Percentiles rank a stretch among this genome's conserved stretches.
phyloP scores from a whole-genome alignment of 2,888 invertebrate genomes.

The Lochmaea capreae region DNA sequence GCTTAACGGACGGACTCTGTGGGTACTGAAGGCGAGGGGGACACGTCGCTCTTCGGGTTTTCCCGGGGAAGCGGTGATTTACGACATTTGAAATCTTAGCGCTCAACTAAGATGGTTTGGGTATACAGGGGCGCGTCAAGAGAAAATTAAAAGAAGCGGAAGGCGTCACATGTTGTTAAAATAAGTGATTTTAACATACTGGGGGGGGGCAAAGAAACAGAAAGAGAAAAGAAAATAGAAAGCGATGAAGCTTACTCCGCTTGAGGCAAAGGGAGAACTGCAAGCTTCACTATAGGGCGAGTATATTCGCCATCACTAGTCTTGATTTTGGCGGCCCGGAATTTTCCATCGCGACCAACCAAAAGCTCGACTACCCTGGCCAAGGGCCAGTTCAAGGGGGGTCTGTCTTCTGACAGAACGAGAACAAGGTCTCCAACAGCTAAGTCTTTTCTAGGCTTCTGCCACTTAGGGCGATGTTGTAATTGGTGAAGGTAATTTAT shows the following conservation, averaged over 20 bases:
- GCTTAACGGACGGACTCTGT: no score
- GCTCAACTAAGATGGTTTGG: no score
- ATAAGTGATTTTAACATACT: not conserved
- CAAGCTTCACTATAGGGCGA: not conserved
- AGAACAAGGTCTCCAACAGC: conserved; percentile 9
- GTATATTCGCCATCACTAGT: not conserved
- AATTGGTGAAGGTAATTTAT: conserved; percentile 7
- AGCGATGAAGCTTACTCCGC: not conserved
- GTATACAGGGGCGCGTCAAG: no score
- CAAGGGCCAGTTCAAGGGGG: conserved; percentile 17
- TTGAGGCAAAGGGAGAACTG: not conserved
- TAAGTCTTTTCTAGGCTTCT: not conserved
- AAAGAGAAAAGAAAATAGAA: not conserved
- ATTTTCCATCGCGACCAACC: conserved; percentile 17
- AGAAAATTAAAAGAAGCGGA: no score
- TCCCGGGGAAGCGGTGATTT: no score
- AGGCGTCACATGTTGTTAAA: no score
- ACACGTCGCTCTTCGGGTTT: no score
- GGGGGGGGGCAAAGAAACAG: not conserved
- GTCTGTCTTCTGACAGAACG: conserved; percentile 6
- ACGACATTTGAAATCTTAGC: no score
- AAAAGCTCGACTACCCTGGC: conserved; percentile 13
- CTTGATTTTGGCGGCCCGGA: not conserved
- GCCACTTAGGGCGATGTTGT: conserved; percentile 20
- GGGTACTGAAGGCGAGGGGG: no score